These are phyloP conservation scores for Drosophila rhopaloa DNA, from an alignment of 1,140 invertebrate species.

Conservation along the genomic window DNA sequence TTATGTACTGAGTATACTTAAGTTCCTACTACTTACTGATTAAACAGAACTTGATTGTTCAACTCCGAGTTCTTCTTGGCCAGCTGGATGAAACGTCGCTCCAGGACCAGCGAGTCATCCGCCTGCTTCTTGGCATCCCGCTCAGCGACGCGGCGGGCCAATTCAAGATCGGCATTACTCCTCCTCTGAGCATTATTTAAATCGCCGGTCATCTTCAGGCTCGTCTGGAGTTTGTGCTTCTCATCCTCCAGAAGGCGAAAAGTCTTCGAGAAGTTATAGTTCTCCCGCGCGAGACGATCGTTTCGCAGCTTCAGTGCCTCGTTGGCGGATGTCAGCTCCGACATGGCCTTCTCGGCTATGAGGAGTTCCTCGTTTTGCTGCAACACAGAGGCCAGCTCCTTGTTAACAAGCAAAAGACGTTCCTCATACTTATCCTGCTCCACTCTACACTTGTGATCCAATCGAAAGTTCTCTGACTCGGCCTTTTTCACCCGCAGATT, in stretches of 20 bases:
- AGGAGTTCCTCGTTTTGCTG: neutral
- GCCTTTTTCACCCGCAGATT: neutral
- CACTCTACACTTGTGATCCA: slow-evolving; percentile 86
- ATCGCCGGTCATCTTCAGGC: neutral
- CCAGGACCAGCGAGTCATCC: slow-evolving; percentile 10
- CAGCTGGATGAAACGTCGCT: slow-evolving; percentile 43
- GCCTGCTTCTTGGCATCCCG: slow-evolving; percentile 40
- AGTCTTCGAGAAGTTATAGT: slow-evolving; percentile 2
- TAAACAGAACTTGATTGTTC: neutral
- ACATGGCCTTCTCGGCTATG: neutral
- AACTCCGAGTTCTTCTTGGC: slow-evolving; percentile 46
- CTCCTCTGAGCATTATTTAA: neutral
- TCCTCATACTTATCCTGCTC: slow-evolving; percentile 88
- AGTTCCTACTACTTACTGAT: slow-evolving; percentile 20
- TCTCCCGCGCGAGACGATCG: slow-evolving; percentile 21
- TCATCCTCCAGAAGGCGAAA: slow-evolving; percentile 12
- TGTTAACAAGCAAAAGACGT: neutral
- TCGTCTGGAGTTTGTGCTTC: neutral
- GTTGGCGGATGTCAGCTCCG: neutral
- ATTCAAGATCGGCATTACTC: neutral
- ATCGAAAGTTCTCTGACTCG: slow-evolving; percentile 13
- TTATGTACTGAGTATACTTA: too few relatives aligned
- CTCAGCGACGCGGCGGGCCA: neutral
- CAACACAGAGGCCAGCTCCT: slow-evolving; percentile 17
- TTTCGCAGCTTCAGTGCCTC: slow-evolving; percentile 6